phyloP scores from a whole-genome alignment of 1,140 invertebrate genomes.

The Lanistes nyassanus region DNA sequence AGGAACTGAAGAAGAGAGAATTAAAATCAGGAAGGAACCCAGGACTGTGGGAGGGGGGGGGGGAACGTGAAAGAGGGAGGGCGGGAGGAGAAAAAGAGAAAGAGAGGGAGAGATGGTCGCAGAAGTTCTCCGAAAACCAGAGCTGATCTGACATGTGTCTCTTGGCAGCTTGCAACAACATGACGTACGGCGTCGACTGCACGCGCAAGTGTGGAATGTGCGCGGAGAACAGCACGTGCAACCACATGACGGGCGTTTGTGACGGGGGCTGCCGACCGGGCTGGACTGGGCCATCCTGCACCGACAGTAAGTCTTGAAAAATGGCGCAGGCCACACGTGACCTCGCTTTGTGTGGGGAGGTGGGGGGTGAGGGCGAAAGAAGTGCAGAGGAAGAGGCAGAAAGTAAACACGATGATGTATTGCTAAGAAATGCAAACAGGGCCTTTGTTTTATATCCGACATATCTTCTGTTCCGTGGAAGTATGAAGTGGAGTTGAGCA shows the following conservation, averaged over 20 bases:
- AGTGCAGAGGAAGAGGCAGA: not conserved
- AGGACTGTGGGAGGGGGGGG: too few species aligned
- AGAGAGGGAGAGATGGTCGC: not conserved
- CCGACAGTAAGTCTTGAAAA: slow-evolving; percentile 34
- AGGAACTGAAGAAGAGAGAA: too few species aligned
- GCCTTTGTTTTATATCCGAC: not conserved
- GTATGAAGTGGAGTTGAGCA: too few species aligned
- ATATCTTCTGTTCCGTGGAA: not conserved
- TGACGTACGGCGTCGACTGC: slow-evolving; percentile 44
- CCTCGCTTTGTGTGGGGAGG: too few species aligned
- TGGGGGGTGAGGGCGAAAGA: not conserved
- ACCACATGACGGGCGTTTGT: slow-evolving; percentile 42
- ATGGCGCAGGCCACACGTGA: not conserved
- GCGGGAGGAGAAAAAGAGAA: not conserved
- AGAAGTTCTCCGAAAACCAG: not conserved
- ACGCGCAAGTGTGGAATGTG: slow-evolving; percentile 40
- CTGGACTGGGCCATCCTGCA: slow-evolving; percentile 42
- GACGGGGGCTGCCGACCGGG: slow-evolving; percentile 39
- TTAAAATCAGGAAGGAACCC: too few species aligned
- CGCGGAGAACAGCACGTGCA: slow-evolving; percentile 33
- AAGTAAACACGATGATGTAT: not conserved
- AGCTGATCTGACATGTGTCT: not conserved
- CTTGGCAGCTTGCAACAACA: slow-evolving; percentile 39
- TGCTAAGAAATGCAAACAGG: not conserved
- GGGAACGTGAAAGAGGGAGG: too few species aligned